phyloP scores from a whole-genome alignment of 2,888 invertebrate species.

The Eristalis arbustorum region DNA sequence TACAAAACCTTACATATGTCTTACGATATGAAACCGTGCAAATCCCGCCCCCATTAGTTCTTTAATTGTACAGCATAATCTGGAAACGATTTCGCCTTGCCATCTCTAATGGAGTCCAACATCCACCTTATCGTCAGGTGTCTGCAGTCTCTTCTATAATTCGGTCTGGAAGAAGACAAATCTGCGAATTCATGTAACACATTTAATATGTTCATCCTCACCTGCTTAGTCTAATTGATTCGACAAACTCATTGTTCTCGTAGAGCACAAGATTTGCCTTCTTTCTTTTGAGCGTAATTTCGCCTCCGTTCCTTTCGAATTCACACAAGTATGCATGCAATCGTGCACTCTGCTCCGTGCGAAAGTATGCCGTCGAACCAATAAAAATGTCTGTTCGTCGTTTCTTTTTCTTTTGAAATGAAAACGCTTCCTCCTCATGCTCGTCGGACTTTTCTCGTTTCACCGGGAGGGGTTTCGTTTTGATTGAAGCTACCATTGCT shows the following conservation, averaged over 20 bases:
- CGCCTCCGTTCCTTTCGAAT: conserved; percentile 73
- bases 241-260: conserved; percentile 41
- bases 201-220: conserved; percentile 11
- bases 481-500: conserved; percentile 8
- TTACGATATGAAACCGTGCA: background rate
- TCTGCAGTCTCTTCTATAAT: conserved; percentile 74
- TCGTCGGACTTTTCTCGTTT: conserved; percentile 53
- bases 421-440: conserved; percentile 19
- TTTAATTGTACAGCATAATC: conserved; percentile 73
- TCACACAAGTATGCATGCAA: background rate
- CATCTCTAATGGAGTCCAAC: conserved; percentile 73
- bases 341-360: background rate
- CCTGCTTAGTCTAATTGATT: conserved; percentile 59
- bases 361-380: conserved; percentile 33
- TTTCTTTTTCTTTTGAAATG: conserved; percentile 32
- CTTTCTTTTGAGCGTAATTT: conserved; percentile 72
- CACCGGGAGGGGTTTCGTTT: conserved; percentile 15
- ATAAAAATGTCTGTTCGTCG: conserved; percentile 45
- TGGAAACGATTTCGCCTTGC: conserved; percentile 73
- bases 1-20: background rate
- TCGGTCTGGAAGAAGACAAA: conserved; percentile 71
- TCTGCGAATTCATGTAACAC: background rate
- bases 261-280: conserved; percentile 73
- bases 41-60: background rate
- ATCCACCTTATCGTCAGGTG: conserved; percentile 77